A percentile compares a stretch with the other conserved stretches of the same genome.
These are phyloP conservation scores for Accipiter virgatus DNA, from an alignment of 2,113 vertebrate species.

Conservation along the genomic window DNA sequence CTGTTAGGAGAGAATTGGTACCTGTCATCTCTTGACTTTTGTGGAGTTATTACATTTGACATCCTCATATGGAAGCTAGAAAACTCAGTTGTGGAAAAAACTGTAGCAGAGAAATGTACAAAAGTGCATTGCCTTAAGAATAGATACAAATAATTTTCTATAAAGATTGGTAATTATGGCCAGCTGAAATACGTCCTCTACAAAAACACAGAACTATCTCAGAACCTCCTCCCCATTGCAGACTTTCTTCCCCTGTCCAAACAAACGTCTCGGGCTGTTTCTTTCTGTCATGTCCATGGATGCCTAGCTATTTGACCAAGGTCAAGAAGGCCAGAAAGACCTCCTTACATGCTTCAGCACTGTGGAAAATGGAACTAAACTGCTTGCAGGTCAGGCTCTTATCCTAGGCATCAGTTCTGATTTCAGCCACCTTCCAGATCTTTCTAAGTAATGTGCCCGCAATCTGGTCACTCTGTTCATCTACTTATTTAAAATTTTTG, in stretches of 20 bases:
- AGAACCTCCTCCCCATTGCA: neutral
- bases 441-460: neutral
- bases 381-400: neutral
- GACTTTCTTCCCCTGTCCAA: neutral
- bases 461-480: neutral
- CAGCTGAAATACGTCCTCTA: neutral
- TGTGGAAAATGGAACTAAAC: neutral
- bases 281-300: neutral
- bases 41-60: neutral
- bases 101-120: neutral
- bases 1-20: neutral
- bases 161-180: neutral
- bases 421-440: neutral
- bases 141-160: neutral
- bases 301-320: neutral
- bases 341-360: neutral
- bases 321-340: neutral
- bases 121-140: neutral
- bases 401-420: neutral
- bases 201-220: neutral
- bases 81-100: neutral
- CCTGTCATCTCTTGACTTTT: constrained; percentile 10
- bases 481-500: neutral
- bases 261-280: neutral
- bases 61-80: constrained; percentile 1